Percentiles rank a stretch among this genome's conserved stretches.
These are phyloP conservation scores for Diplazon laetatorius DNA, from an alignment of 2,888 invertebrate genomes.

Conservation along the genomic window DNA sequence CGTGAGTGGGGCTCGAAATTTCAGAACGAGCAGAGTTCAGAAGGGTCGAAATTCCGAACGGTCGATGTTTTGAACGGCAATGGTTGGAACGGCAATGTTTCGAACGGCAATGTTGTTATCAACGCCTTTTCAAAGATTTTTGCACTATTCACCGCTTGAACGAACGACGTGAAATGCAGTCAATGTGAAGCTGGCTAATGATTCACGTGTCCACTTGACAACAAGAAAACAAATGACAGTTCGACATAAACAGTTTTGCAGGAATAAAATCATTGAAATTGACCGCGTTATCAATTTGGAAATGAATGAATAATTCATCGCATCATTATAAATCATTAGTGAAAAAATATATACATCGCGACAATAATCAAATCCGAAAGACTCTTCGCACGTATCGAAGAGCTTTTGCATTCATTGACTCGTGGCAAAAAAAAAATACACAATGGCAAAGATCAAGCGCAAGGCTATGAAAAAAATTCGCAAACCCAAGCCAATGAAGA, in stretches of 20 bases:
- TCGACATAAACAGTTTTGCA: constrained; percentile 51
- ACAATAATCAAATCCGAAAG: not conserved
- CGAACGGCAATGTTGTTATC: too few relatives aligned
- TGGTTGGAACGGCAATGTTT: too few relatives aligned
- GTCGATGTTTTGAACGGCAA: too few relatives aligned
- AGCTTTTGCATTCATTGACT: not conserved
- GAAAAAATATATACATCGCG: constrained; percentile 3
- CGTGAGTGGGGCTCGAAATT: constrained; percentile 17
- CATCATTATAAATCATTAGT: constrained; percentile 3
- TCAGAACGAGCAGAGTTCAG: too few relatives aligned
- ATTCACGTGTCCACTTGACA: constrained; percentile 42
- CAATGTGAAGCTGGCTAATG: too few relatives aligned
- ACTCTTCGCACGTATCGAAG: constrained; percentile 1
- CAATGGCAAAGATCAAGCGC: constrained; percentile 66
- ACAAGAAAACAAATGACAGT: constrained; percentile 48
- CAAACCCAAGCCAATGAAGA: constrained; percentile 71
- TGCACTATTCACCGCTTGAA: too few relatives aligned
- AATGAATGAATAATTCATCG: constrained; percentile 33
- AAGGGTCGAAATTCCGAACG: too few relatives aligned
- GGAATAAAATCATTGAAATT: constrained; percentile 41
- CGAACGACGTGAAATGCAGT: too few relatives aligned
- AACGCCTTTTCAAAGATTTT: too few relatives aligned
- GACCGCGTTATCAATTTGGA: constrained; percentile 36
- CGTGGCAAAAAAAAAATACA: not conserved
- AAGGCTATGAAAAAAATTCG: constrained; percentile 53